Conservation (phyloP, 2,797 vertebrate species). For the Falco biarmicus region DNA sequence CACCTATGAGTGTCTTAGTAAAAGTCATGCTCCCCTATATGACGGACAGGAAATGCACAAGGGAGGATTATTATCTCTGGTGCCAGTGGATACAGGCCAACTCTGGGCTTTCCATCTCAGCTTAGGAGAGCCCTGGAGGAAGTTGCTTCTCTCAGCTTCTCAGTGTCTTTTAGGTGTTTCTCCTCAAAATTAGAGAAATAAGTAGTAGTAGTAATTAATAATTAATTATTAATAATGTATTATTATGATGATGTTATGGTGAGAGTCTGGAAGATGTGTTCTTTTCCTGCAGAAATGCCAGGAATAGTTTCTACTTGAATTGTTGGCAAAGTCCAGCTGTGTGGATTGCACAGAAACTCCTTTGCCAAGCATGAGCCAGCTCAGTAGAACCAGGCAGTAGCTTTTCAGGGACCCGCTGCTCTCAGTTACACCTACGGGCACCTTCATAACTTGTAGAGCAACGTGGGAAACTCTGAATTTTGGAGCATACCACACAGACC, state of each 20-base stretch:
- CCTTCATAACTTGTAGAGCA: neutral
- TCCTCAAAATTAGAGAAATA: neutral
- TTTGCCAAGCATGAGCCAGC: neutral
- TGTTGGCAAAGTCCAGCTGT: neutral
- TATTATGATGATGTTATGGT: neutral
- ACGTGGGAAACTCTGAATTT: neutral
- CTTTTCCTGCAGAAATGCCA: neutral
- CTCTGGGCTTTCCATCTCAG: neutral
- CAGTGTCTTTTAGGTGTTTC: neutral
- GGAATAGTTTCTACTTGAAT: neutral
- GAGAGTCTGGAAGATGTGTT: neutral
- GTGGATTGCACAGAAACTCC: neutral
- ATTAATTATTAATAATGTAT: too few species aligned
- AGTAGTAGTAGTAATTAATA: neutral
- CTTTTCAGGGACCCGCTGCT: neutral
- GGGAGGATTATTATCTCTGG: neutral
- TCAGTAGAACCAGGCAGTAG: neutral
- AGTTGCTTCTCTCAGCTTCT: neutral
- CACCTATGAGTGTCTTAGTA: neutral
- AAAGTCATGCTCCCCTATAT: neutral
- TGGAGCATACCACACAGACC: neutral
- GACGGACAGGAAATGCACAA: neutral
- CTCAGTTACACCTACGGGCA: rapidly evolving
- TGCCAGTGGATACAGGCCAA: neutral
- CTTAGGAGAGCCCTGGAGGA: neutral